phyloP scores from a whole-genome alignment of 2,797 vertebrate species.

The Sandelia bainsii region DNA sequence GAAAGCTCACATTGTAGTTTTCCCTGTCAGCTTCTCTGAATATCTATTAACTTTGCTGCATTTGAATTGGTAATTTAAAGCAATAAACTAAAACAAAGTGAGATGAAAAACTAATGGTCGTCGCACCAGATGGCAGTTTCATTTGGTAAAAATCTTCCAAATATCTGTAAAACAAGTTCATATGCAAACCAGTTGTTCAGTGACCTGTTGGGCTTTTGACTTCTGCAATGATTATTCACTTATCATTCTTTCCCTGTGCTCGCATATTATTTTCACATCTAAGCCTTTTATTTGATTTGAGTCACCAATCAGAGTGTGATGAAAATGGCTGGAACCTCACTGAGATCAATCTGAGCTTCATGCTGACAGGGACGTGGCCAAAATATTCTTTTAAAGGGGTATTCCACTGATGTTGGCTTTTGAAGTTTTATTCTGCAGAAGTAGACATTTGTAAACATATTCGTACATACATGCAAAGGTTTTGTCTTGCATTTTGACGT shows the following conservation, averaged over 20 bases:
- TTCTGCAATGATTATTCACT: conserved; percentile 45
- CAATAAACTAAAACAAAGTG: background rate
- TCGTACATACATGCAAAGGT: background rate
- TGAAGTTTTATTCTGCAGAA: background rate
- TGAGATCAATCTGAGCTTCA: conserved; percentile 62
- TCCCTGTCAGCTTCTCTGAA: background rate
- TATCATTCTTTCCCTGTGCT: conserved; percentile 40
- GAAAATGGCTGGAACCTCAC: conserved; percentile 55
- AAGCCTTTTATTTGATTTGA: conserved; percentile 66
- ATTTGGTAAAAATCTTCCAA: background rate
- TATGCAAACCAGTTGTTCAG: conserved; percentile 26
- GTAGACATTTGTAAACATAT: background rate
- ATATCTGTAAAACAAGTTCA: conserved; percentile 20
- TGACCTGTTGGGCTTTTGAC: conserved; percentile 14
- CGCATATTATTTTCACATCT: conserved; percentile 56
- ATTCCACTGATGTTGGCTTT: background rate
- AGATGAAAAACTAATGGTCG: conserved; percentile 13
- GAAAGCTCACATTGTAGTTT: conserved; percentile 4
- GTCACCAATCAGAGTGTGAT: conserved; percentile 55
- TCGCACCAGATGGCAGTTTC: background rate
- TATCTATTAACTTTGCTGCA: background rate
- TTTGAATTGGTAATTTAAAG: conserved; percentile 19
- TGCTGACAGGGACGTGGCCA: conserved; percentile 26
- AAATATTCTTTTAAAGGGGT: conserved; percentile 37
- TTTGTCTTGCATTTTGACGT: background rate